Evolutionary conservation across 2,797 vertebrate species (phyloP).

Genomic region (Ciconia nigra): DNA sequence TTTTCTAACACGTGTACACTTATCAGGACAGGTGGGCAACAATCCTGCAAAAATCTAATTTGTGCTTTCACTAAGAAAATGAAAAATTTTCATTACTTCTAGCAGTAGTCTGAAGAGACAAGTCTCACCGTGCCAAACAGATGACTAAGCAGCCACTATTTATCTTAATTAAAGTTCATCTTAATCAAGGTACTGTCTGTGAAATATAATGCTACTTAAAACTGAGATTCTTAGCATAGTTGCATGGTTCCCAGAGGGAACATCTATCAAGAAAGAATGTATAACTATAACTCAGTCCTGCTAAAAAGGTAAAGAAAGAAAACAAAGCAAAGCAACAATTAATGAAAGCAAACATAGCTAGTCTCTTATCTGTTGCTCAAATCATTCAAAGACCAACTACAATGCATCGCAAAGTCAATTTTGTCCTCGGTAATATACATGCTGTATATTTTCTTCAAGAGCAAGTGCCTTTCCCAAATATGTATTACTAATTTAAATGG

Average conservation of each 20-base stretch:
- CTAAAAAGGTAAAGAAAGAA: not conserved
- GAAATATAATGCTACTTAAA: constrained; percentile 48
- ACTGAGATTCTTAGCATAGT: not conserved
- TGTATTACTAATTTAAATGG: not conserved
- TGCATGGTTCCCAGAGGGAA: not conserved
- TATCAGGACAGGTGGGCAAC: constrained; percentile 36
- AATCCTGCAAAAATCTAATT: constrained; percentile 48
- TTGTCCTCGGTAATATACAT: not conserved
- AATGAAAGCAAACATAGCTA: not conserved
- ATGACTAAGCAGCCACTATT: constrained; percentile 66
- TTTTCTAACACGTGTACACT: constrained; percentile 1
- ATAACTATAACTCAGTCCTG: not conserved
- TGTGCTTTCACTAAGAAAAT: constrained; percentile 60
- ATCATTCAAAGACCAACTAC: not conserved
- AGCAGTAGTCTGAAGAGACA: constrained; percentile 33
- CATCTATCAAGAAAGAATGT: not conserved
- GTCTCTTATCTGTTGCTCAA: not conserved
- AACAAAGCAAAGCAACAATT: not conserved
- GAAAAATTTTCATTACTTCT: constrained; percentile 61
- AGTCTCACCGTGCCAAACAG: constrained; percentile 25
- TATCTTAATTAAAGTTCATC: constrained; percentile 75
- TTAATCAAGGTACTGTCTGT: constrained; percentile 68
- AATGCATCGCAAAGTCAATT: not conserved
- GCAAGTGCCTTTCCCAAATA: not conserved
- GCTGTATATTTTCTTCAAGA: not conserved